These are phyloP conservation scores for Lamellibrachia luymesi DNA, from an alignment of 1,140 invertebrate species.

Conservation along the genomic window DNA sequence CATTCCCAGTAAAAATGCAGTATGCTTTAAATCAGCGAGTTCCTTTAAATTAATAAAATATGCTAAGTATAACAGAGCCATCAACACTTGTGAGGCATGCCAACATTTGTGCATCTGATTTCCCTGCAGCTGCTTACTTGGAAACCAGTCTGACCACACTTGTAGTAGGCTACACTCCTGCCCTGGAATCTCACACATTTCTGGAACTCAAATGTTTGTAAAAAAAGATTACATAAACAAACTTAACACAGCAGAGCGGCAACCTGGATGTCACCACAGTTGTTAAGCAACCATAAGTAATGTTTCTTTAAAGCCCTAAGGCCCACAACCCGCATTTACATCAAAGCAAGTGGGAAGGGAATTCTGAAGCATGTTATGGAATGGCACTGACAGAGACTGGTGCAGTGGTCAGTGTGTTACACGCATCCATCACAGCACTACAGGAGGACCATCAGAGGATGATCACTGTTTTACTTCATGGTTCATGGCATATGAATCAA, in stretches of 20 bases:
- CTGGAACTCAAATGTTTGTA: neutral
- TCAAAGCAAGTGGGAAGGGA: neutral
- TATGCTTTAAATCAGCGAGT: neutral
- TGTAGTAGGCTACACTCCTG: neutral
- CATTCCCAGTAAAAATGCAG: neutral
- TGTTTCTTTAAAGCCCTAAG: neutral
- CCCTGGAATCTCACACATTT: neutral
- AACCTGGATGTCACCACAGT: neutral
- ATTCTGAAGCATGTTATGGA: neutral
- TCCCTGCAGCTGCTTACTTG: neutral
- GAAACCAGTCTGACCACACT: neutral
- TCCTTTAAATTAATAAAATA: neutral
- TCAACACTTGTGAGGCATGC: neutral
- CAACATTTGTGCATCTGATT: neutral
- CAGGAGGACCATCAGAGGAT: too few species aligned
- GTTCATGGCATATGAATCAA: too few species aligned
- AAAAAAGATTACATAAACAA: neutral
- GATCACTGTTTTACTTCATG: too few species aligned
- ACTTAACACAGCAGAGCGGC: neutral
- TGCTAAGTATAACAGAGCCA: neutral
- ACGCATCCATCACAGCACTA: neutral
- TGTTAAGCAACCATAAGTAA: neutral
- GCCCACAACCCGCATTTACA: neutral
- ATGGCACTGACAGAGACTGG: neutral
- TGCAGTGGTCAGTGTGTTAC: neutral